These are phyloP conservation scores for Hyphantria cunea DNA, from an alignment of 1,140 invertebrate species.

Conservation along the genomic window DNA sequence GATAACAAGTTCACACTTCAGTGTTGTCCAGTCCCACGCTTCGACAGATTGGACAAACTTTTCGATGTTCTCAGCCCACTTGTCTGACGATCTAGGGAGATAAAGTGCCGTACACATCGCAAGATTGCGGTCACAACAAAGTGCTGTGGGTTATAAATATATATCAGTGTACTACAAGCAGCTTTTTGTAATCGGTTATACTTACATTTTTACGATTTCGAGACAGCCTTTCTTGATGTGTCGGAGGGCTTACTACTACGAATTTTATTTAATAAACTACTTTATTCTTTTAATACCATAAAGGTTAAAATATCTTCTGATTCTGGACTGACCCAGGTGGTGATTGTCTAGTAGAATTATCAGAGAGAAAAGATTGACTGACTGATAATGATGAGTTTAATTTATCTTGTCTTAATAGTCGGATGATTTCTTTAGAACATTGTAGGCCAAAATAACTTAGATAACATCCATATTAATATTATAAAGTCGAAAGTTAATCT, in stretches of 20 bases:
- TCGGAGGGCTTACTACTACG: not conserved
- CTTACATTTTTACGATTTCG: not conserved
- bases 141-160: not conserved
- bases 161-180: not conserved
- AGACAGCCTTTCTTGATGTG: not conserved
- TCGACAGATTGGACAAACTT: constrained; percentile 37
- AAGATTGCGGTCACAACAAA: not conserved
- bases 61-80: constrained; percentile 49
- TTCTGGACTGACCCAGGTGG: no score
- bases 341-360: no score
- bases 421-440: no score
- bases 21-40: constrained; percentile 50
- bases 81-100: constrained; percentile 30
- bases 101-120: constrained; percentile 4
- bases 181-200: constrained; percentile 1
- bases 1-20: constrained; percentile 59
- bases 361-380: no score
- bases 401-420: no score
- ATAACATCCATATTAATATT: no score
- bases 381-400: no score
- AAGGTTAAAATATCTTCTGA: not conserved
- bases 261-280: not conserved
- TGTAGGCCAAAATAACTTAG: no score
- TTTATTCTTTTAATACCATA: not conserved
- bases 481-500: no score